Evolutionary conservation across 92 coral and sea anemone species (phyloP), one percentile per base, ranked within the genome.

Genomic region (Zoanthus sansibaricus): DNA sequence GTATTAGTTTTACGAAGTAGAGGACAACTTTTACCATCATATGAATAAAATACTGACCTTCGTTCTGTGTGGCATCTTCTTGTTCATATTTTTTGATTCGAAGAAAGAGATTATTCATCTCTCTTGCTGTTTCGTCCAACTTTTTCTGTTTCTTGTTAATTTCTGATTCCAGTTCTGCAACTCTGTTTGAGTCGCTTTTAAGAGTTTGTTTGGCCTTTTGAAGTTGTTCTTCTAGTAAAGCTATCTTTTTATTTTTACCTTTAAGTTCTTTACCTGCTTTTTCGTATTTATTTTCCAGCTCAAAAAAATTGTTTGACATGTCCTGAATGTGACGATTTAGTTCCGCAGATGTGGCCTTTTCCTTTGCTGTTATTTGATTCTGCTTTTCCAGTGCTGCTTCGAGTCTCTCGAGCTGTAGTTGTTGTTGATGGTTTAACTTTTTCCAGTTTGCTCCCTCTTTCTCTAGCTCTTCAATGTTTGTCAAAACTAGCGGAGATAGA

Each of bases 371-470:
- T 67, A 71, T 52, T 67, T 80, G 75, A 21, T 64, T 45, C 66
- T 80, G 85, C 46, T 67, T 94, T 70, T 94, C 94, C 12, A 94
- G 83, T 18, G 93, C 66, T 30, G 71, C 87, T 37, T 91, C 83
- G 15, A 89, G 83, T 71, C 92, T 88, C 59, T 94, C 98, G 73
- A 91, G 17, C 86, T 93, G 95, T 17, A 92, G 70, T 12, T 92
- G 93, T 62, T 94, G 98, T 67, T 94, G 98, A 68, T 93, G 94
- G 70, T 82, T 89, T 67, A 73, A 74, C 77, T 91, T 94, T n/a
- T 91, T 92, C 48, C 93, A 89, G 15, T 87, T 91, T 66, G 89
- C 95, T 12, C 86, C 83, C 56, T 94, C 96, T 46, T 87, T 91
- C 84, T 94, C 98, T 32, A 94, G 37, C 74, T 87, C 91, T 51